Percentiles rank a stretch among this genome's conserved stretches.
Conservation (phyloP, 2,888 invertebrate species). For the Melinaea menophilus region DNA sequence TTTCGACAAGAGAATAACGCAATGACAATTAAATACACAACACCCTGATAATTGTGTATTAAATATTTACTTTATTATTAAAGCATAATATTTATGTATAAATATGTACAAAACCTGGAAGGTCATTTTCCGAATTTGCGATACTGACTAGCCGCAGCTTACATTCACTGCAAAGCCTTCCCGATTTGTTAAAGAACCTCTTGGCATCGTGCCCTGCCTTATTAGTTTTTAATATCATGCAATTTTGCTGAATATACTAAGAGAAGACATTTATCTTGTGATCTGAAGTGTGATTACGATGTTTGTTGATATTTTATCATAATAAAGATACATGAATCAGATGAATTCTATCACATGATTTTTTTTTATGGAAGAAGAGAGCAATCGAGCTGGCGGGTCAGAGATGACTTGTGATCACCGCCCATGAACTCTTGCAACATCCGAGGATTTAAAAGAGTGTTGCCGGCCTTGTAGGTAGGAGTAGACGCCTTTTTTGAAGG, state of each 20-base stretch:
- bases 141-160: constrained; percentile 18
- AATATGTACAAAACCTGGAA: neutral
- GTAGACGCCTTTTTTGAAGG: too few relatives aligned
- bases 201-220: constrained; percentile 41
- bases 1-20: neutral
- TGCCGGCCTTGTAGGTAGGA: too few relatives aligned
- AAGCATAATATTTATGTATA: neutral
- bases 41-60: too few relatives aligned
- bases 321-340: neutral
- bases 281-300: neutral
- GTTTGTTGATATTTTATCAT: neutral
- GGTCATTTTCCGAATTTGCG: neutral
- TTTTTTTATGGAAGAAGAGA: too few relatives aligned
- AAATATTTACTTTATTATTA: too few relatives aligned
- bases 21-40: too few relatives aligned
- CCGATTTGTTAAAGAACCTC: constrained; percentile 32
- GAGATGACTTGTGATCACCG: too few relatives aligned
- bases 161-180: constrained; percentile 34
- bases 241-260: constrained; percentile 21
- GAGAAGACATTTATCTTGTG: constrained; percentile 5
- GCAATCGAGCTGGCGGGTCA: too few relatives aligned
- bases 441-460: too few relatives aligned
- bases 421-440: too few relatives aligned
- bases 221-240: constrained; percentile 38
- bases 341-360: too few relatives aligned